Percentiles rank a stretch among this genome's conserved stretches.
phyloP scores from a whole-genome alignment of 2,113 vertebrate species.

The Baryphthengus martii region DNA sequence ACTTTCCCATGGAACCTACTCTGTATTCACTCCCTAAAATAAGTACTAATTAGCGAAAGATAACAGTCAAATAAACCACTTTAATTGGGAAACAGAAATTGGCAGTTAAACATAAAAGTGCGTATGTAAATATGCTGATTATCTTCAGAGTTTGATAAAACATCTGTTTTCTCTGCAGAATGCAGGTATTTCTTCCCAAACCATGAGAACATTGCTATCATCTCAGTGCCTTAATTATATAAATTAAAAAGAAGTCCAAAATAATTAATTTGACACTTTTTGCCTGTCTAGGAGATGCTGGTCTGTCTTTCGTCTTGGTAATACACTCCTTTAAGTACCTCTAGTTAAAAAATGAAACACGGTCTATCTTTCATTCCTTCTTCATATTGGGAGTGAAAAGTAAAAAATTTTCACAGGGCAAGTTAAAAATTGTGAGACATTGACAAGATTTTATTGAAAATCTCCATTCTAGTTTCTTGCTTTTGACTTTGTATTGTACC shows the following conservation, averaged over 20 bases:
- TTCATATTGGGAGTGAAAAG: not conserved
- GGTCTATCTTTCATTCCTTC: not conserved
- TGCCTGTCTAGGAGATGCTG: not conserved
- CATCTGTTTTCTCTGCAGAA: conserved; percentile 46
- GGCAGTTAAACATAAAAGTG: conserved; percentile 62
- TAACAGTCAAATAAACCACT: conserved; percentile 65
- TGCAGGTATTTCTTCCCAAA: conserved; percentile 51
- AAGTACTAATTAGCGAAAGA: conserved; percentile 63
- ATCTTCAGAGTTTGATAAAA: conserved; percentile 64
- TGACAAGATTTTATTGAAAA: not conserved
- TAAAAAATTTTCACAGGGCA: not conserved
- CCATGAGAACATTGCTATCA: not conserved
- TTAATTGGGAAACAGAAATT: conserved; percentile 62
- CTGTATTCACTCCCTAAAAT: conserved; percentile 41
- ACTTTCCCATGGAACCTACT: conserved; percentile 31
- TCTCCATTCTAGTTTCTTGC: not conserved
- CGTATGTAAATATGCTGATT: conserved; percentile 64
- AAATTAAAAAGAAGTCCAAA: conserved; percentile 2
- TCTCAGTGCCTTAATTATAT: not conserved
- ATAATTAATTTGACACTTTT: not conserved
- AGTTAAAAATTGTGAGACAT: not conserved
- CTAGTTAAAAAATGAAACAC: not conserved
- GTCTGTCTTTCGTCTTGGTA: not conserved
- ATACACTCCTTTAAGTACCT: not conserved
- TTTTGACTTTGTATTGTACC: not conserved